These are phyloP conservation scores for Pristionchus entomophagus DNA, from an alignment of 2,888 invertebrate species.

Conservation along the genomic window DNA sequence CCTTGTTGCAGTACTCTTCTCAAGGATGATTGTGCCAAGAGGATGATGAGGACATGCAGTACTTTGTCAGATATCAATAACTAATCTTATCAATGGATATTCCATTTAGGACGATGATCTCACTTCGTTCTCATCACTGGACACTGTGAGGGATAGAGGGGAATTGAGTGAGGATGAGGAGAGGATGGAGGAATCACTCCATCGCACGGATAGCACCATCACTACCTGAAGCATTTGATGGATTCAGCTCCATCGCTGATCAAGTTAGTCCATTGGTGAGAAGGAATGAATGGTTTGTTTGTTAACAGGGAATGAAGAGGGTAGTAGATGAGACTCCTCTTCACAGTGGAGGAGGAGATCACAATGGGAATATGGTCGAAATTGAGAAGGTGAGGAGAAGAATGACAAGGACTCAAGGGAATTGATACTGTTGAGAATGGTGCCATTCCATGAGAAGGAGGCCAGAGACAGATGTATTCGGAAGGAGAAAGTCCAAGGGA, in stretches of 20 bases:
- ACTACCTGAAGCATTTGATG: neutral
- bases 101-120: conserved; percentile 8
- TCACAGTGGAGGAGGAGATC: neutral
- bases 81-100: neutral
- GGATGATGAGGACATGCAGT: conserved; percentile 6
- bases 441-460: neutral
- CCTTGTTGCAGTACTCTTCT: neutral
- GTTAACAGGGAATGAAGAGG: neutral
- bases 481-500: conserved; percentile 29
- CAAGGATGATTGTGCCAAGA: neutral
- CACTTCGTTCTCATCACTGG: neutral
- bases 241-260: neutral
- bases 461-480: conserved; percentile 13
- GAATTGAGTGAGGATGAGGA: conserved; percentile 1
- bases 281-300: neutral
- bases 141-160: neutral
- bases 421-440: neutral
- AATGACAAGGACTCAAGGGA: neutral
- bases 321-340: neutral
- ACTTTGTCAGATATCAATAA: neutral
- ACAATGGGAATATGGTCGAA: neutral
- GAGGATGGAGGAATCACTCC: neutral
- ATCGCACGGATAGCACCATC: neutral
- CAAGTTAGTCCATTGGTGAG: neutral
- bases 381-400: neutral